phyloP scores from a whole-genome alignment of 1,140 invertebrate species.

The Drosophila persimilis region DNA sequence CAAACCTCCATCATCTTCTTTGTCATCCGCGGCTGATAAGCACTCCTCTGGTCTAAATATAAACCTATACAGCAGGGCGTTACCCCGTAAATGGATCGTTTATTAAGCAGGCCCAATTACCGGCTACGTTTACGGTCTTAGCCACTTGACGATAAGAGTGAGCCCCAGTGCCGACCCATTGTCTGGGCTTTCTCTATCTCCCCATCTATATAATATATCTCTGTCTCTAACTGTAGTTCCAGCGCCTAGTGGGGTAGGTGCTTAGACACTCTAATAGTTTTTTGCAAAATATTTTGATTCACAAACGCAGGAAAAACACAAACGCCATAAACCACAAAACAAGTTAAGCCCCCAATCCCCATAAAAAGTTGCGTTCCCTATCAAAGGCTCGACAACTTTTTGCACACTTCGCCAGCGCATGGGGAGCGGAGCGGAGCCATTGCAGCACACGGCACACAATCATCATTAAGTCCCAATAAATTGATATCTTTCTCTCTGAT shows the following conservation, averaged over 20 bases:
- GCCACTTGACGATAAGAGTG: constrained; percentile 39
- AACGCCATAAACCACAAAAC: constrained; percentile 33
- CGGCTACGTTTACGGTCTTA: constrained; percentile 32
- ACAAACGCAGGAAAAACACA: constrained; percentile 31
- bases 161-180: constrained; percentile 12
- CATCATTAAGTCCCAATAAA: constrained; percentile 8
- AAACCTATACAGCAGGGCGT: constrained; percentile 20
- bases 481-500: constrained; percentile 32
- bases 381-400: constrained; percentile 40
- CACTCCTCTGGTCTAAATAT: constrained; percentile 16
- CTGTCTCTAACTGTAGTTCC: neutral
- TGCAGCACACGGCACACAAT: constrained; percentile 32
- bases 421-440: constrained; percentile 22
- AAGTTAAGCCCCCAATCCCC: constrained; percentile 31
- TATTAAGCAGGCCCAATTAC: constrained; percentile 24
- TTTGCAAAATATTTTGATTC: constrained; percentile 30
- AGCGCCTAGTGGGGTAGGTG: constrained; percentile 24
- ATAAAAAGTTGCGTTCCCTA: constrained; percentile 19
- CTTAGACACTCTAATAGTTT: neutral
- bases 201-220: constrained; percentile 1
- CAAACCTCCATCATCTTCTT: constrained; percentile 4
- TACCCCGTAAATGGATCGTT: constrained; percentile 39
- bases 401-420: constrained; percentile 39
- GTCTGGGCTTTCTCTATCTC: constrained; percentile 13
- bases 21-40: constrained; percentile 25